A percentile compares a stretch with the other conserved stretches of the same genome.
These are phyloP conservation scores for Hydropsyche betteni DNA, from an alignment of 2,888 invertebrate species.

Conservation along the genomic window DNA sequence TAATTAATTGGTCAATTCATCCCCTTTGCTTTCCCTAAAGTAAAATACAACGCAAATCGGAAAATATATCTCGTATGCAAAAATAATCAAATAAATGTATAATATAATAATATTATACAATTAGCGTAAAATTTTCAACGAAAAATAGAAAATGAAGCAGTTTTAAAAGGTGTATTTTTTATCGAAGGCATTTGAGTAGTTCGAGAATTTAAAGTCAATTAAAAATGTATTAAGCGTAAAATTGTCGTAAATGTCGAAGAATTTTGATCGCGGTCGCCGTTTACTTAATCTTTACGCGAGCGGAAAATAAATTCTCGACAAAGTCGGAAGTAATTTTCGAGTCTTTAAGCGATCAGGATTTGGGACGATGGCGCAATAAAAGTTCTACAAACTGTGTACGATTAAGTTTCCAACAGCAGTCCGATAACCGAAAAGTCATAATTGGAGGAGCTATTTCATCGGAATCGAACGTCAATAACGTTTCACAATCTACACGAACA, in stretches of 20 bases:
- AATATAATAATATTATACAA: too few species aligned
- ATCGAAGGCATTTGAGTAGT: neutral
- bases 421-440: constrained; percentile 28
- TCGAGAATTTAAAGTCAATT: neutral
- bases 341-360: constrained; percentile 34
- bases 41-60: too few species aligned
- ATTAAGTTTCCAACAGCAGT: constrained; percentile 24
- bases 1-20: too few species aligned
- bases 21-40: too few species aligned
- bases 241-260: constrained; percentile 17
- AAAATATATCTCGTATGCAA: too few species aligned
- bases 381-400: constrained; percentile 36
- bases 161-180: neutral
- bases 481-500: too few species aligned
- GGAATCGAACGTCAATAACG: neutral
- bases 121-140: too few species aligned
- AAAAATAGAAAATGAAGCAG: too few species aligned
- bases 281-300: constrained; percentile 35
- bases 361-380: constrained; percentile 35
- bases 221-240: neutral
- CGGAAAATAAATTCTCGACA: constrained; percentile 32
- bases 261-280: constrained; percentile 30
- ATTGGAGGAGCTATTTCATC: constrained; percentile 15
- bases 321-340: constrained; percentile 36
- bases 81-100: too few species aligned